These are phyloP conservation scores for Ctenomys sociabilis DNA, from an alignment of 2,113 vertebrate species.

Conservation along the genomic window DNA sequence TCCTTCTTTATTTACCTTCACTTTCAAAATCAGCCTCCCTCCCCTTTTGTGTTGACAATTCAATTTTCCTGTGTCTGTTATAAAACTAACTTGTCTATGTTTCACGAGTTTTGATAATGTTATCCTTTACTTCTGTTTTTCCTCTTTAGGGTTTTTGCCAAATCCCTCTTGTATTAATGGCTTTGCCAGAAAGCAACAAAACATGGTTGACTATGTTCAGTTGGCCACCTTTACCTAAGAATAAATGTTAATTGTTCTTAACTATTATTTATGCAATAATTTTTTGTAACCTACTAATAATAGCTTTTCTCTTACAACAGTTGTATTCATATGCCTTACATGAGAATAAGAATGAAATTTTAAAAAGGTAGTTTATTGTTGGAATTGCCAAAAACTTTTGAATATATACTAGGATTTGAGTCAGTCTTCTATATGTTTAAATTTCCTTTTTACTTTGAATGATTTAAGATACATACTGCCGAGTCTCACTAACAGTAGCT, in stretches of 20 bases:
- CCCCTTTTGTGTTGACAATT: background rate
- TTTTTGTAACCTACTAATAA: background rate
- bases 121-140: background rate
- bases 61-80: background rate
- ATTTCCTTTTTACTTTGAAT: conserved; percentile 11
- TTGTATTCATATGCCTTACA: too few relatives aligned
- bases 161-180: conserved; percentile 1
- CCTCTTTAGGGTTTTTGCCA: background rate
- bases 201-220: background rate
- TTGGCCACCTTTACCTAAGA: background rate
- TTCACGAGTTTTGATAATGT: background rate
- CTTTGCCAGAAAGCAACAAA: background rate
- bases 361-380: too few relatives aligned
- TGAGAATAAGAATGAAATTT: too few relatives aligned
- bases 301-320: too few relatives aligned
- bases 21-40: background rate
- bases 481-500: background rate
- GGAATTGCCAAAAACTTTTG: background rate
- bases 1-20: background rate
- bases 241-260: conserved; percentile 1
- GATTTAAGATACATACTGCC: background rate
- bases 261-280: background rate
- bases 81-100: background rate
- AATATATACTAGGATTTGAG: background rate
- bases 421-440: background rate